Evolutionary conservation across 2,797 vertebrate species (phyloP).

Genomic region (Galagoides demidoff): DNA sequence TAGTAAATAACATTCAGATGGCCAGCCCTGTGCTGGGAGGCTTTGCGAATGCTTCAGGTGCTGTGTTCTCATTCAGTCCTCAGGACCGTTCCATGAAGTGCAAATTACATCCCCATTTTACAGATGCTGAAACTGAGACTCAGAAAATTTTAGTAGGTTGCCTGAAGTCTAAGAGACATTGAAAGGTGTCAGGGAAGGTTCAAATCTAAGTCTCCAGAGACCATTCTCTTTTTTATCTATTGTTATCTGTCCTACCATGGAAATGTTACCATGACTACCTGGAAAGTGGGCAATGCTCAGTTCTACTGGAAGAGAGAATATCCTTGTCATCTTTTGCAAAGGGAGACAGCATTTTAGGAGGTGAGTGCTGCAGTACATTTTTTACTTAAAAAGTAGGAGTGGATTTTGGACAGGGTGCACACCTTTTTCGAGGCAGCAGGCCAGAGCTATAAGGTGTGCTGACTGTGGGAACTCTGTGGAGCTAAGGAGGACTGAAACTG

Average conservation of each 20-base stretch:
- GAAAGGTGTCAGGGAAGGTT: not conserved
- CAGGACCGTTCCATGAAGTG: not conserved
- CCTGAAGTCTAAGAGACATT: not conserved
- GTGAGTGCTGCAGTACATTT: not conserved
- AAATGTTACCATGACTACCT: not conserved
- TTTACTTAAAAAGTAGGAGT: not conserved
- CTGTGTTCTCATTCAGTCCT: not conserved
- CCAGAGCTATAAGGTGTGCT: not conserved
- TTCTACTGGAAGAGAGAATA: not conserved
- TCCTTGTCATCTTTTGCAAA: constrained; percentile 20
- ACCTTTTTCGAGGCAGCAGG: not conserved
- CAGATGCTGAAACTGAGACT: not conserved
- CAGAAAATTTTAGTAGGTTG: not conserved
- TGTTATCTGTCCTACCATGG: not conserved
- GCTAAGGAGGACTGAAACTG: not conserved
- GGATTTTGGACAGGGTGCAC: not conserved
- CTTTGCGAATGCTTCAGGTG: not conserved
- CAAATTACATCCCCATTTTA: not conserved
- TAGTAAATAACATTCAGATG: not conserved
- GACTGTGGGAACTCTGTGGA: not conserved
- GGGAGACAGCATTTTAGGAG: not conserved
- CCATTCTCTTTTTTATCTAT: not conserved
- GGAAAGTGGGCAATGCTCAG: not conserved
- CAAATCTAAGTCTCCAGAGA: not conserved
- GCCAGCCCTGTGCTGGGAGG: not conserved